A percentile compares a stretch with the other conserved stretches of the same genome.
Evolutionary conservation across 2,888 invertebrate genomes (phyloP).

Genomic region (Augiades crinisus): DNA sequence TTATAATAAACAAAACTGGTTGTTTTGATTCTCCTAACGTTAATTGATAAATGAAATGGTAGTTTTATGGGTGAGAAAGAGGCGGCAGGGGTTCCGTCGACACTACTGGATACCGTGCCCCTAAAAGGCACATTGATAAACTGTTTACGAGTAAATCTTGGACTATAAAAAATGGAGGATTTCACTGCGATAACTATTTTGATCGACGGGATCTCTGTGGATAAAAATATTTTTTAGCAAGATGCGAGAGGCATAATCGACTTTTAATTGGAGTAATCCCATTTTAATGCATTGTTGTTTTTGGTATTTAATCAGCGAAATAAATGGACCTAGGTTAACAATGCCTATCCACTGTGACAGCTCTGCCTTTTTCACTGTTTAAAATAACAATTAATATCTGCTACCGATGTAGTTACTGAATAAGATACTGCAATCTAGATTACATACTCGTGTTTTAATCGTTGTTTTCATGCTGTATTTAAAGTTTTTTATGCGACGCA

Average conservation of each 20-base stretch:
- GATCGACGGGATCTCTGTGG: neutral
- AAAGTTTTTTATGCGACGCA: neutral
- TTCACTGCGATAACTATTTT: neutral
- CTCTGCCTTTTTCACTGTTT: conserved; percentile 13
- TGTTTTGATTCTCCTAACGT: conserved; percentile 15
- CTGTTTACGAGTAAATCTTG: neutral
- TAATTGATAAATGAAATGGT: conserved; percentile 25
- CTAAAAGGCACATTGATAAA: neutral
- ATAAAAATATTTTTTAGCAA: neutral
- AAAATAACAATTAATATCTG: conserved; percentile 14
- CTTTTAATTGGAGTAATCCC: conserved; percentile 14
- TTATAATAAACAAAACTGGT: conserved; percentile 3
- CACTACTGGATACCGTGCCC: conserved; percentile 42
- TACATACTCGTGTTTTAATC: conserved; percentile 6
- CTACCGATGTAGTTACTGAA: conserved; percentile 7
- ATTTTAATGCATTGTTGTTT: neutral
- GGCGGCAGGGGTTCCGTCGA: conserved; percentile 45
- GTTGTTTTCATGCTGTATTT: neutral
- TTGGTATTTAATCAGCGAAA: neutral
- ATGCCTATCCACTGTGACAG: conserved; percentile 1
- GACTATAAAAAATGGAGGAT: neutral
- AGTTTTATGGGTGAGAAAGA: conserved; percentile 32
- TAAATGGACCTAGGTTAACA: conserved; percentile 7
- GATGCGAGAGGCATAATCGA: conserved; percentile 1
- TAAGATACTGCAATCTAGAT: conserved; percentile 2